Conservation (phyloP, 2,888 invertebrate species). For the Desoria tigrina region DNA sequence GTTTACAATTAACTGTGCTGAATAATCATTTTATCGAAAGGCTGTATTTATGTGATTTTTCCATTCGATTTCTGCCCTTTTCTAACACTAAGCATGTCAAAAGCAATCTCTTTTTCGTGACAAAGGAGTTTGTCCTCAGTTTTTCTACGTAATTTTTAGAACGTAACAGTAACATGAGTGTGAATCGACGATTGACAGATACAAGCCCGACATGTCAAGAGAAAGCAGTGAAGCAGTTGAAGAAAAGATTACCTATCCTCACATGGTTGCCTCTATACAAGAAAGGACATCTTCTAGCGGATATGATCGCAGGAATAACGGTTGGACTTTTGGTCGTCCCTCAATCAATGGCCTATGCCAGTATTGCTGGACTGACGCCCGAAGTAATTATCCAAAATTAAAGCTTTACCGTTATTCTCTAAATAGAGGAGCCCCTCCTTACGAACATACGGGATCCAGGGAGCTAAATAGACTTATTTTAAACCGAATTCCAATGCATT, state of each 20-base stretch:
- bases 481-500: no score
- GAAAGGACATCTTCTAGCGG: constrained; percentile 61
- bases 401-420: background rate
- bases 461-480: no score
- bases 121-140: no score
- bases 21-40: no score
- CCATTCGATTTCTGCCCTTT: no score
- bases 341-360: constrained; percentile 77
- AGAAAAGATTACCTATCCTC: constrained; percentile 73
- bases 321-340: constrained; percentile 88
- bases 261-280: constrained; percentile 78
- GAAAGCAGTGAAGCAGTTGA: constrained; percentile 66
- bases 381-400: constrained; percentile 67
- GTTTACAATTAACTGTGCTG: no score
- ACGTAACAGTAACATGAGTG: background rate
- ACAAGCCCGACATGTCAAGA: background rate
- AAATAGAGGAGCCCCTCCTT: background rate
- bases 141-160: no score
- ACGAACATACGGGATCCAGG: no score
- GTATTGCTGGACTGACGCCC: constrained; percentile 71
- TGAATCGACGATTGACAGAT: constrained; percentile 3
- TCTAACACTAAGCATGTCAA: no score
- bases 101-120: no score
- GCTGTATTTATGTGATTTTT: no score
- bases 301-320: constrained; percentile 60